phyloP scores from a whole-genome alignment of 1,140 invertebrate species.

The Drosophila simulans region DNA sequence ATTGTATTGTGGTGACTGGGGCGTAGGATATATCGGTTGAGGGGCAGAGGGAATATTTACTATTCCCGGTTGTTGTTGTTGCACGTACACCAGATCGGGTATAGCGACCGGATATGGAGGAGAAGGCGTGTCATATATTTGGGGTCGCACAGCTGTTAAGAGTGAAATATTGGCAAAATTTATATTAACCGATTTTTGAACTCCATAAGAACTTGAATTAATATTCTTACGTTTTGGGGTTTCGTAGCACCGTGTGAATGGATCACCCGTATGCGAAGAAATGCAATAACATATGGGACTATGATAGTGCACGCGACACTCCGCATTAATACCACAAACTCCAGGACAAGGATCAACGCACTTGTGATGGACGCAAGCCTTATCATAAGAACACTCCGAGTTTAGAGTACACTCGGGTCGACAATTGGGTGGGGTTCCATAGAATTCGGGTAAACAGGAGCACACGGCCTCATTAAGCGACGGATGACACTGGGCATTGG shows the following conservation, averaged over 20 bases:
- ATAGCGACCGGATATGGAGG: conserved; percentile 67
- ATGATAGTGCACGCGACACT: conserved; percentile 90
- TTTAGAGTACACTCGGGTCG: conserved; percentile 91
- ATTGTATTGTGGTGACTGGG: conserved; percentile 20
- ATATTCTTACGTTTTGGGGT: conserved; percentile 80
- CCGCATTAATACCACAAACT: conserved; percentile 89
- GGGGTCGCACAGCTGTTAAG: conserved; percentile 16
- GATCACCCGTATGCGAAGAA: conserved; percentile 90
- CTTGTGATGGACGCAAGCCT: conserved; percentile 89
- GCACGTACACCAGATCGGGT: conserved; percentile 52
- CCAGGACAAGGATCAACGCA: conserved; percentile 91
- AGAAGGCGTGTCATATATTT: conserved; percentile 60
- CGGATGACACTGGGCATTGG: conserved; percentile 89
- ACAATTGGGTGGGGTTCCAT: conserved; percentile 90
- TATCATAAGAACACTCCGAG: conserved; percentile 89
- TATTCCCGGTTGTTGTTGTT: conserved; percentile 88
- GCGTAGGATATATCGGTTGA: conserved; percentile 14
- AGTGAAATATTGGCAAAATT: neutral
- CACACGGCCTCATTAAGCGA: conserved; percentile 89
- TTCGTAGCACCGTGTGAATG: conserved; percentile 87
- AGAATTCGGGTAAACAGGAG: conserved; percentile 89
- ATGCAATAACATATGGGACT: conserved; percentile 90
- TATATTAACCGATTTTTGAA: conserved; percentile 12
- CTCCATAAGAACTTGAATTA: neutral
- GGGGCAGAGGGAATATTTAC: conserved; percentile 77